phyloP scores from a whole-genome alignment of 2,888 invertebrate species.

The Lydus trimaculatus region DNA sequence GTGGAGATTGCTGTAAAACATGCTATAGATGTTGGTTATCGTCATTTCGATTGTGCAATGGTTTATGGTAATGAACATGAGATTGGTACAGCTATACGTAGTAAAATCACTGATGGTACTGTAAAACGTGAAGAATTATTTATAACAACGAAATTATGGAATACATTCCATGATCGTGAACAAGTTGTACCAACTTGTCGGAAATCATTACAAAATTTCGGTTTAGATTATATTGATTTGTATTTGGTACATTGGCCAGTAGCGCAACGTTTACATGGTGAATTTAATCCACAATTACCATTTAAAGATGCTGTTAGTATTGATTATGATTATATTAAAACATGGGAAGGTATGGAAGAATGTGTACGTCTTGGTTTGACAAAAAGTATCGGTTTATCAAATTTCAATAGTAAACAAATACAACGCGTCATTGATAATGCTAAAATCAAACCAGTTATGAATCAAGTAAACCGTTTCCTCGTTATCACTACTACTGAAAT shows the following conservation, averaged over 20 bases:
- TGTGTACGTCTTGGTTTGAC: slow-evolving; percentile 68
- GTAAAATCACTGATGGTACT: slow-evolving; percentile 70
- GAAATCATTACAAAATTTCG: slow-evolving; percentile 61
- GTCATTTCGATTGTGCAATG: slow-evolving; percentile 79
- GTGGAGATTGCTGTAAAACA: slow-evolving; percentile 73
- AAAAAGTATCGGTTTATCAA: slow-evolving; percentile 76
- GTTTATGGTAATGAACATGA: slow-evolving; percentile 79
- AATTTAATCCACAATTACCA: slow-evolving; percentile 43
- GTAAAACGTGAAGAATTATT: slow-evolving; percentile 76
- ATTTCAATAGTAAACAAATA: slow-evolving; percentile 77
- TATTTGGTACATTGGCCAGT: slow-evolving; percentile 65
- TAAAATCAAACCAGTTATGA: slow-evolving; percentile 67
- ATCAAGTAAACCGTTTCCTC: slow-evolving; percentile 67
- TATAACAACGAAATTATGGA: slow-evolving; percentile 85
- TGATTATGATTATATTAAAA: slow-evolving; percentile 73
- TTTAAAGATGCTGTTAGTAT: slow-evolving; percentile 46
- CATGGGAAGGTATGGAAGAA: slow-evolving; percentile 74
- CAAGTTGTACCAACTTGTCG: slow-evolving; percentile 52
- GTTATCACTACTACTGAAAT: too few relatives aligned
- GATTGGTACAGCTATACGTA: slow-evolving; percentile 73
- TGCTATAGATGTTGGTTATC: slow-evolving; percentile 80
- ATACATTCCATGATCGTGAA: slow-evolving; percentile 83
- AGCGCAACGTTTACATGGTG: slow-evolving; percentile 42
- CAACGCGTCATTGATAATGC: slow-evolving; percentile 66
- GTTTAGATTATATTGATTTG: slow-evolving; percentile 64